A percentile compares a stretch with the other conserved stretches of the same genome.
These are phyloP conservation scores for Naso thynnoides DNA, from an alignment of 2,797 vertebrate genomes.

Conservation along the genomic window DNA sequence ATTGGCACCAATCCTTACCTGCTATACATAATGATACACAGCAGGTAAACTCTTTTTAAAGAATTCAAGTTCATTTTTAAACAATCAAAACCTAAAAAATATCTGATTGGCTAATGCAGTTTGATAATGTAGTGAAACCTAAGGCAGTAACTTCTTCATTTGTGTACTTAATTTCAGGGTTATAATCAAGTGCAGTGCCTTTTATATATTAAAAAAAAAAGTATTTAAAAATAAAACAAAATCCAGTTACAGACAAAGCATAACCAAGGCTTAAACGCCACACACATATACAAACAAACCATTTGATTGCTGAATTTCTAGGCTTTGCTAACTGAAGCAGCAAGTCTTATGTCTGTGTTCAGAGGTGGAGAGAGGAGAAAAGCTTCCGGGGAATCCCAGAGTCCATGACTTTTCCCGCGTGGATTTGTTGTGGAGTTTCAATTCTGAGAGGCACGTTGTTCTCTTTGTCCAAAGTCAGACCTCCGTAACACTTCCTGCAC, in stretches of 20 bases:
- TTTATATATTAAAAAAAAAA: background rate
- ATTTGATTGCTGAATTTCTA: background rate
- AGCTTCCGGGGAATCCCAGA: slow-evolving; percentile 75
- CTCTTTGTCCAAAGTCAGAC: slow-evolving; percentile 88
- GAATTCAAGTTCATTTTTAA: no score
- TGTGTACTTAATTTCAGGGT: background rate
- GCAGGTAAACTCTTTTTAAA: background rate
- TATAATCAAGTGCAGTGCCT: background rate
- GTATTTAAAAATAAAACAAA: background rate
- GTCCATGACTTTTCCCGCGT: slow-evolving; percentile 54
- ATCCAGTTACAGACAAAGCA: background rate
- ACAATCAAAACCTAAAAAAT: background rate
- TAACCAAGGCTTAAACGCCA: background rate
- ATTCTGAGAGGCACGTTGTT: slow-evolving; percentile 77
- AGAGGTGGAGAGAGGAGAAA: slow-evolving; percentile 80
- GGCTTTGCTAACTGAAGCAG: background rate
- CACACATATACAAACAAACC: background rate
- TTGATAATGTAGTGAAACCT: background rate
- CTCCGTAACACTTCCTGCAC: slow-evolving; percentile 90
- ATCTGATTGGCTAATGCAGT: background rate
- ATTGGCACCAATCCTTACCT: background rate
- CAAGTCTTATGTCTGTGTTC: slow-evolving; percentile 22
- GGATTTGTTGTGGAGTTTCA: slow-evolving; percentile 57
- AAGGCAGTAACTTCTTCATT: background rate
- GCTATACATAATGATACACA: background rate